Evolutionary conservation across 2,888 invertebrate genomes (phyloP), one percentile per base, ranked within the genome.

Genomic region (Corythucha ciliata): DNA sequence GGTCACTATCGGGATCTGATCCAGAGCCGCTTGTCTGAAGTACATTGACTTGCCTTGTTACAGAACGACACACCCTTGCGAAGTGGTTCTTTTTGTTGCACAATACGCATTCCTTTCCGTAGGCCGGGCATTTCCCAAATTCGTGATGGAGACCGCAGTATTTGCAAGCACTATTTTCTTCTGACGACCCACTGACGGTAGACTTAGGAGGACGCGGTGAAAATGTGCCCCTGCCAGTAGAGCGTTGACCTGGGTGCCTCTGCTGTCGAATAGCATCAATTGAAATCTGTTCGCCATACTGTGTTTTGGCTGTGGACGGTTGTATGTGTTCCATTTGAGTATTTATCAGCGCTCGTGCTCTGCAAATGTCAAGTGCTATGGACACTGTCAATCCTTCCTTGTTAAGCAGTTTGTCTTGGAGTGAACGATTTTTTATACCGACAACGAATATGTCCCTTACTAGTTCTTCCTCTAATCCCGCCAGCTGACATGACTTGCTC

Each of bases 121-220:
- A 49, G 4, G 39, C 49, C 32, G 49, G 41, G 49, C 49, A 49
- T 7, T 18, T 4, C 8, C 41, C 41, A 26, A 21, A 41, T 2
- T 20, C 41, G 22, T 49, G 49, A 5, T 6, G n/a, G 14, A 4
- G 21, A 4, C 41, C 41, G 25, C 49, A 49, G 21, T 18, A 32
- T 3, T 4, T 2, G 42, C 49, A 49, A n/a, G n/a, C n/a, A n/a
- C n/a, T n/a, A n/a, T n/a, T n/a, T n/a, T n/a, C n/a, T n/a, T n/a
- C n/a, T n/a, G n/a, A n/a, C n/a, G n/a, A n/a, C n/a, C n/a, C n/a
- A n/a, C n/a, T n/a, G n/a, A n/a, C n/a, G n/a, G n/a, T n/a, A n/a
- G n/a, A n/a, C n/a, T n/a, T n/a, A n/a, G n/a, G n/a, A n/a, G n/a
- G n/a, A n/a, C n/a, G n/a, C n/a, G n/a, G n/a, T n/a, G n/a, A n/a